These are phyloP conservation scores for Drosophila mimica DNA, from an alignment of 2,888 invertebrate genomes.

Conservation along the genomic window DNA sequence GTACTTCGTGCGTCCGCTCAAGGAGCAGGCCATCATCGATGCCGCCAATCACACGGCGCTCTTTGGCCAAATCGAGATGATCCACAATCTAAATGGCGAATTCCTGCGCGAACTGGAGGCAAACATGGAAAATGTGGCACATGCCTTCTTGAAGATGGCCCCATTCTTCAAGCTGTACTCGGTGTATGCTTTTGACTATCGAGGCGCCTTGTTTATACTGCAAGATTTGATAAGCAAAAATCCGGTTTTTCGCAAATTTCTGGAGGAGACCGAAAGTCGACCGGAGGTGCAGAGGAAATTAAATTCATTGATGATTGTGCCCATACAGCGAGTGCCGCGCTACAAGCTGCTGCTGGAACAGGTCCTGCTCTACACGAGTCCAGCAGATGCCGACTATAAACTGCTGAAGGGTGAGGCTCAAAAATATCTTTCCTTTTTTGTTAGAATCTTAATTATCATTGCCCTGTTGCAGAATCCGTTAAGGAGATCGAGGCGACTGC, in stretches of 20 bases:
- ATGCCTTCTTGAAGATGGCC: conserved; percentile 89
- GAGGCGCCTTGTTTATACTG: conserved; percentile 87
- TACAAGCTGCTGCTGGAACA: conserved; percentile 90
- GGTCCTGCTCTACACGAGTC: conserved; percentile 87
- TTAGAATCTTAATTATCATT: background rate
- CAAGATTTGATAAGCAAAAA: conserved; percentile 87
- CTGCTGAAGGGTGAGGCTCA: conserved; percentile 85
- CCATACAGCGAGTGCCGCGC: conserved; percentile 92
- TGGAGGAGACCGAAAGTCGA: conserved; percentile 88
- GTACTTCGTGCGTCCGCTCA: conserved; percentile 88
- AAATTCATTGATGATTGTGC: conserved; percentile 90
- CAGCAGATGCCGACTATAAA: conserved; percentile 87
- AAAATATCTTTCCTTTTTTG: background rate
- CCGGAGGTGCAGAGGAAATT: conserved; percentile 90
- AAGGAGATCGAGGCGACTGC: conserved; percentile 89
- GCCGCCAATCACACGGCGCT: conserved; percentile 86
- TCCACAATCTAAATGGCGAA: conserved; percentile 88
- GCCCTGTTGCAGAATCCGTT: conserved; percentile 86
- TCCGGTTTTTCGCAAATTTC: conserved; percentile 86
- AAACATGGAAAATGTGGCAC: conserved; percentile 87
- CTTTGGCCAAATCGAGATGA: conserved; percentile 88
- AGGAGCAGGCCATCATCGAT: conserved; percentile 86
- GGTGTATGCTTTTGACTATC: conserved; percentile 91
- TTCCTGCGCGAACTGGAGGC: conserved; percentile 87
- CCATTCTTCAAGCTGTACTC: conserved; percentile 92